phyloP scores from a whole-genome alignment of 2,113 vertebrate genomes.

The Malaclemys terrapin region DNA sequence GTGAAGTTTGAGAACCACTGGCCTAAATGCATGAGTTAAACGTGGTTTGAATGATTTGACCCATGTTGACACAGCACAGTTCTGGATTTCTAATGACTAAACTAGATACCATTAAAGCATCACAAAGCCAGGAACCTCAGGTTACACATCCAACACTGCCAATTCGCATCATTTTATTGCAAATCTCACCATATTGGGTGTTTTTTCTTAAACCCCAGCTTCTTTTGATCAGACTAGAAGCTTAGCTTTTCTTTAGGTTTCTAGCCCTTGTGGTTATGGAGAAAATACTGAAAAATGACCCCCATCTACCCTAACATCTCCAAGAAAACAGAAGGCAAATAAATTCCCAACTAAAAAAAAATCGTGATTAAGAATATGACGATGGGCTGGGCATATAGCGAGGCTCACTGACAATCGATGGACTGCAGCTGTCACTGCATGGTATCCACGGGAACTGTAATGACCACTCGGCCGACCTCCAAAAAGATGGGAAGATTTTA shows the following conservation, averaged over 20 bases:
- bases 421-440: no score
- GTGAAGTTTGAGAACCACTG: no score
- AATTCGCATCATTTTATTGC: background rate
- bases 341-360: background rate
- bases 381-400: no score
- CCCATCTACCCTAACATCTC: background rate
- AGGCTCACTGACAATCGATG: no score
- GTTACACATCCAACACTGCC: background rate
- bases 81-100: background rate
- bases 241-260: background rate
- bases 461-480: no score
- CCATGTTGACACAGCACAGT: background rate
- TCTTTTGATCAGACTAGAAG: background rate
- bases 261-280: accelerated
- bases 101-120: accelerated
- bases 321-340: background rate
- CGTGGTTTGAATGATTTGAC: background rate
- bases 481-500: no score
- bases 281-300: background rate
- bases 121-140: background rate
- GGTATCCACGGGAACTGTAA: no score
- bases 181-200: background rate
- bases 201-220: background rate
- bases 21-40: background rate
- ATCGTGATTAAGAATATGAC: background rate